Evolutionary conservation across 2,888 invertebrate genomes (phyloP).

Genomic region (Teinopalpus imperialis): DNA sequence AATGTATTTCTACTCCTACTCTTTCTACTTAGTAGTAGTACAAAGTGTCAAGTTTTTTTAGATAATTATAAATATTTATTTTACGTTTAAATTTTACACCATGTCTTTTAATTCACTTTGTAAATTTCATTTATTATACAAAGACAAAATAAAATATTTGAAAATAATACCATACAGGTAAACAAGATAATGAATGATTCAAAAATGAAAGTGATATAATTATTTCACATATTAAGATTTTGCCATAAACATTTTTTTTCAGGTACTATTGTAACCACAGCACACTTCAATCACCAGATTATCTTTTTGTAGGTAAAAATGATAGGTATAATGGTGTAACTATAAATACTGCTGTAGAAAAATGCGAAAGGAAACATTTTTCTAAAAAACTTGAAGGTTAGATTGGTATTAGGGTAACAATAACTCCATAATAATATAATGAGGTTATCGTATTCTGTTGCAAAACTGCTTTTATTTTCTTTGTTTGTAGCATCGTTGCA

Average conservation of each 20-base stretch:
- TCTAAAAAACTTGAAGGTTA: conserved; percentile 51
- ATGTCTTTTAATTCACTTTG: conserved; percentile 16
- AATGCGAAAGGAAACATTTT: conserved; percentile 42
- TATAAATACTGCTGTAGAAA: conserved; percentile 49
- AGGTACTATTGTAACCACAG: conserved; percentile 36
- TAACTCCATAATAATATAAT: no score
- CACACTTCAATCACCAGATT: conserved; percentile 26
- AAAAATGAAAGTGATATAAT: no score
- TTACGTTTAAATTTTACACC: no score
- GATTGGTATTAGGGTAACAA: no score
- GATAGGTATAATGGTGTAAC: conserved; percentile 64
- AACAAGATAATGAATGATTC: no score
- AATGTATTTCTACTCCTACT: no score
- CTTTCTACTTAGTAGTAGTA: no score
- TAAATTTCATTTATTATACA: conserved; percentile 9
- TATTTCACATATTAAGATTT: no score
- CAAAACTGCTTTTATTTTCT: not conserved
- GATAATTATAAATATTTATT: no score
- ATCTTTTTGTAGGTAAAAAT: conserved; percentile 45
- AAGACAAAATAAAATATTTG: conserved; percentile 1
- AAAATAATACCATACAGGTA: conserved; percentile 9
- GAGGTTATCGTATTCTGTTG: no score
- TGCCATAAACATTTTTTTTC: conserved; percentile 31
- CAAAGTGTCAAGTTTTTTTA: no score
- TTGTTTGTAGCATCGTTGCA: conserved; percentile 85